These are phyloP conservation scores for Tinea pellionella DNA, from an alignment of 2,888 invertebrate genomes.

Conservation along the genomic window DNA sequence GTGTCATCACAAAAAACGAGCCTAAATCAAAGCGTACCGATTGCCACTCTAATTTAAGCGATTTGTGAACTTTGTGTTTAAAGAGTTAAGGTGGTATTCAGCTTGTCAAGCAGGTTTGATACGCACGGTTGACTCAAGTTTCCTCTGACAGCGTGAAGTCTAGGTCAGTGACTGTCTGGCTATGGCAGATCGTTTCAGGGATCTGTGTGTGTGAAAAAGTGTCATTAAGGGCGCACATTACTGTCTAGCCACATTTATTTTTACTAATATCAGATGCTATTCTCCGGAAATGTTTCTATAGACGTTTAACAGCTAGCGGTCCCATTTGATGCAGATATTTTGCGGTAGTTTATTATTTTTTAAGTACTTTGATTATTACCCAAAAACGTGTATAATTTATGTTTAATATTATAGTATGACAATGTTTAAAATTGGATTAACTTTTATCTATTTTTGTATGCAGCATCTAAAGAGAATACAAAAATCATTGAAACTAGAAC, in stretches of 20 bases:
- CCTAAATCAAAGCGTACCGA: conserved; percentile 8
- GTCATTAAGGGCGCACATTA: conserved; percentile 11
- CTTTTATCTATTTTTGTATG: background rate
- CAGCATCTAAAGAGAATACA: background rate
- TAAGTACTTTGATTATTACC: no score
- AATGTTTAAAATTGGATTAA: background rate
- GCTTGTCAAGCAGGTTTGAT: conserved; percentile 25
- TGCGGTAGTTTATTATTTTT: no score
- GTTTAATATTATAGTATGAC: no score
- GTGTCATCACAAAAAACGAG: conserved; percentile 12
- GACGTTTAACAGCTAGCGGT: background rate
- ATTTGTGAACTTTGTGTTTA: background rate
- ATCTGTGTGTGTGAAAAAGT: conserved; percentile 5
- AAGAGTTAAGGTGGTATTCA: background rate
- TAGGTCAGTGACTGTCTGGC: conserved; percentile 37
- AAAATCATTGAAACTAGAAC: background rate
- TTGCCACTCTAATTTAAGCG: background rate
- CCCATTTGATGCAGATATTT: background rate
- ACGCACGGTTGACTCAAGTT: conserved; percentile 35
- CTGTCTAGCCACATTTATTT: conserved; percentile 16
- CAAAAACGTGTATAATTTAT: no score
- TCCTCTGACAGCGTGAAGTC: conserved; percentile 28
- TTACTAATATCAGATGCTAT: conserved; percentile 4
- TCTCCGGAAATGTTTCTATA: background rate
- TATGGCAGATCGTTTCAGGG: conserved; percentile 13